These are phyloP conservation scores for Chrysaora quinquecirrha DNA, from an alignment of 30 jellyfish, hydroid and myxozoan genomes.

Conservation along the genomic window DNA sequence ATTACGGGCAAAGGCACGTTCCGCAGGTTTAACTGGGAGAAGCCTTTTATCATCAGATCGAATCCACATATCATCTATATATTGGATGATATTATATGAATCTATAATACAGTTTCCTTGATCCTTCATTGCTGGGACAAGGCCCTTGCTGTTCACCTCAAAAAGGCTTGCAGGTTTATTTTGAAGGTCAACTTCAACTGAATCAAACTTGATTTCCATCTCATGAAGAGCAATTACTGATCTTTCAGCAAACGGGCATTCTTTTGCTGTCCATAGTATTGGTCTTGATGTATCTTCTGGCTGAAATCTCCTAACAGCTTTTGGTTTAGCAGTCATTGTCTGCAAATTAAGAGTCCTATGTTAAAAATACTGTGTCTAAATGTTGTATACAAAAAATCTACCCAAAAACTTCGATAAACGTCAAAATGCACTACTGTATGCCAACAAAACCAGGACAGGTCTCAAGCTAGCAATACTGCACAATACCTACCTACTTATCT, in stretches of 20 bases:
- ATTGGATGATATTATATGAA: constrained; percentile 53
- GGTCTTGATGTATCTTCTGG: constrained; percentile 28
- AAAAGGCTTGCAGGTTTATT: constrained; percentile 68
- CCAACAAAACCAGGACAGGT: no score
- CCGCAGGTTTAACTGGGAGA: constrained; percentile 46
- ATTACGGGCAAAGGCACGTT: constrained; percentile 57
- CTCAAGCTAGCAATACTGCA: no score
- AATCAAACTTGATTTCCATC: constrained; percentile 40
- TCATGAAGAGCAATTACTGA: constrained; percentile 58
- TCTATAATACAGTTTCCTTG: constrained; percentile 50
- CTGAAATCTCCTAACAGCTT: constrained; percentile 26
- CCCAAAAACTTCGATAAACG: no score
- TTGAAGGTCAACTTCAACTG: constrained; percentile 44
- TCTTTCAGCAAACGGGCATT: constrained; percentile 75
- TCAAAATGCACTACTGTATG: no score
- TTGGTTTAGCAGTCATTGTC: not conserved
- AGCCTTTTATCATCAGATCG: constrained; percentile 11
- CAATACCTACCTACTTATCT: no score
- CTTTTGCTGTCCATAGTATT: constrained; percentile 57
- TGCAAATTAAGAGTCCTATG: no score
- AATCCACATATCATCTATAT: constrained; percentile 77
- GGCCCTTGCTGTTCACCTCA: constrained; percentile 70
- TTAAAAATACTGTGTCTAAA: no score
- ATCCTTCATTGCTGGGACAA: constrained; percentile 76
- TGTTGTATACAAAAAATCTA: no score